phyloP scores from a whole-genome alignment of 2,113 vertebrate genomes.

The Butastur rufipennis region DNA sequence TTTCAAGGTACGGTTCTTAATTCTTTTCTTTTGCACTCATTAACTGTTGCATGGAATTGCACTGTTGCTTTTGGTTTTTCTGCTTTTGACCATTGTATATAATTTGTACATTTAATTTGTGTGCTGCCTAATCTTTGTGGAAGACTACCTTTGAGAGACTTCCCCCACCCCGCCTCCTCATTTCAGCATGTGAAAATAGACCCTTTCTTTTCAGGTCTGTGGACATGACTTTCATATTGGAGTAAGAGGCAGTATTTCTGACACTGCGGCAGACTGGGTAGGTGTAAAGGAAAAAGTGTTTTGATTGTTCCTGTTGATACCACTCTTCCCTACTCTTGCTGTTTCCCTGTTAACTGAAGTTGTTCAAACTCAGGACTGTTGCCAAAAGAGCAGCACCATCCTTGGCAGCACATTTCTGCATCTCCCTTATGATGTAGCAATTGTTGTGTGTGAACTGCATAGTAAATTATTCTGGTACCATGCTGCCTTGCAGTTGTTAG shows the following conservation, averaged over 20 bases:
- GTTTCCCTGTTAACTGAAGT: neutral
- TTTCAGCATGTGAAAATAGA: neutral
- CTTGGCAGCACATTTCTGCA: neutral
- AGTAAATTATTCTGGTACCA: neutral
- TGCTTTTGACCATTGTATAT: neutral
- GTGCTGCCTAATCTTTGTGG: neutral
- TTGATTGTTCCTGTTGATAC: neutral
- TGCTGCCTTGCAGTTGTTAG: neutral
- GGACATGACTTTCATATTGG: rapidly evolving
- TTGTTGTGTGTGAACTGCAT: neutral
- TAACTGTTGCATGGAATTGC: neutral
- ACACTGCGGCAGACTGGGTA: neutral
- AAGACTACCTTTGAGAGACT: neutral
- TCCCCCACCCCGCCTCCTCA: too few species aligned
- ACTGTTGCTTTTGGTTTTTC: neutral
- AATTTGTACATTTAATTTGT: neutral
- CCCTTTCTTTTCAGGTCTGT: neutral
- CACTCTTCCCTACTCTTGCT: neutral
- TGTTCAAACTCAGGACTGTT: neutral
- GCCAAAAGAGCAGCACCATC: neutral
- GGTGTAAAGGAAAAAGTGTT: neutral
- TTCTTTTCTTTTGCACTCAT: neutral
- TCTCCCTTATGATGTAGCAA: neutral
- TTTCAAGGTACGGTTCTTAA: neutral
- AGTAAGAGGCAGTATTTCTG: neutral